Conservation (phyloP, 2,888 invertebrate genomes). For the Sphaeridia pumilis region DNA sequence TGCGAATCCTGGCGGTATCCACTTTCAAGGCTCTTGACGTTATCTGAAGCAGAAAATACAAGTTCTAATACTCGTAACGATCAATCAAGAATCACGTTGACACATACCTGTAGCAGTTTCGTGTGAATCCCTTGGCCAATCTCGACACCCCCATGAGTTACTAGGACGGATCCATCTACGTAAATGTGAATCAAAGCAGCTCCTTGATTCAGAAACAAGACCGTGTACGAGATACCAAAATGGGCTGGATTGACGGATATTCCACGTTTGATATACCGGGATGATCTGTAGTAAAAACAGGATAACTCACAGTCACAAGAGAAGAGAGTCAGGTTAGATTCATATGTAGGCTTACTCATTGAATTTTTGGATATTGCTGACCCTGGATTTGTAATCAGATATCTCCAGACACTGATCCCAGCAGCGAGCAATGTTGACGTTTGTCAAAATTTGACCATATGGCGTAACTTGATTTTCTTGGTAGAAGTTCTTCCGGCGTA, state of each 20-base stretch:
- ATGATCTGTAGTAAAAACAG: conserved; percentile 35
- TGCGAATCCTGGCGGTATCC: conserved; percentile 28
- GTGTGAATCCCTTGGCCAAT: conserved; percentile 47
- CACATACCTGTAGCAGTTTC: conserved; percentile 43
- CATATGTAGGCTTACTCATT: conserved; percentile 45
- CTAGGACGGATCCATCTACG: conserved; percentile 43
- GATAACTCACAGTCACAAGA: too few species aligned
- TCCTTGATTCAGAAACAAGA: conserved; percentile 38
- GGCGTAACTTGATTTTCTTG: conserved; percentile 63
- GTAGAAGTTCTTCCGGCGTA: conserved; percentile 61
- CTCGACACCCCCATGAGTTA: conserved; percentile 44
- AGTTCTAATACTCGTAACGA: background rate
- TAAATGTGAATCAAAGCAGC: conserved; percentile 44
- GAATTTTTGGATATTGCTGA: conserved; percentile 50
- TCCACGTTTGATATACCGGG: conserved; percentile 41
- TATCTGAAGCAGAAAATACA: conserved; percentile 28
- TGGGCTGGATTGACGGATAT: conserved; percentile 39
- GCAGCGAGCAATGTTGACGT: conserved; percentile 62
- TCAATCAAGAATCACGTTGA: background rate
- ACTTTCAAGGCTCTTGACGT: conserved; percentile 37
- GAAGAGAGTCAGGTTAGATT: conserved; percentile 8
- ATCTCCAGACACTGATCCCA: conserved; percentile 65
- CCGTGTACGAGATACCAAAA: conserved; percentile 38
- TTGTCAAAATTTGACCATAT: conserved; percentile 58
- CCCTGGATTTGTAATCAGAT: conserved; percentile 51